These are phyloP conservation scores for Mormyrops boulengeri DNA, from an alignment of 2,797 vertebrate genomes.

Conservation along the genomic window DNA sequence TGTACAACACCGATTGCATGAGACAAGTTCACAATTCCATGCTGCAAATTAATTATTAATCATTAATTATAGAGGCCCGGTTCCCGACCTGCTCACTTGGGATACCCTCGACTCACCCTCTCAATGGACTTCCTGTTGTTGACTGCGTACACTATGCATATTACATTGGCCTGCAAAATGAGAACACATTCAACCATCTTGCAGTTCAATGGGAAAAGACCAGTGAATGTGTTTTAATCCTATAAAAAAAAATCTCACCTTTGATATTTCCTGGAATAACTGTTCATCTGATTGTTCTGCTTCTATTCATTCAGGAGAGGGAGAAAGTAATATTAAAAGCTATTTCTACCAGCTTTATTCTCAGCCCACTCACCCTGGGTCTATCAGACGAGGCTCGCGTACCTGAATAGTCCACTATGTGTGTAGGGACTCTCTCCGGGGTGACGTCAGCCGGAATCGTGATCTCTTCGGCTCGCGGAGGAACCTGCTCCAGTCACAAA, in stretches of 20 bases:
- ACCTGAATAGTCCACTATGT: conserved; percentile 98
- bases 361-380: neutral
- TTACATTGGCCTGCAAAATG: conserved; percentile 64
- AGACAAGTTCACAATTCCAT: neutral
- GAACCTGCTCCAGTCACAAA: conserved; percentile 66
- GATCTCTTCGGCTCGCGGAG: conserved; percentile 90
- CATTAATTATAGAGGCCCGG: neutral
- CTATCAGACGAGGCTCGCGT: conserved; percentile 17
- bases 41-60: neutral
- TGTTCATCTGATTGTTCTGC: conserved; percentile 92
- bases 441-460: conserved; percentile 97
- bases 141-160: conserved; percentile 72
- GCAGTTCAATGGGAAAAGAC: neutral
- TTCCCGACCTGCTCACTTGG: neutral
- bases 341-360: neutral
- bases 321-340: neutral
- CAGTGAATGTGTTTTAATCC: neutral
- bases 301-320: conserved; percentile 58
- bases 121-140: conserved; percentile 76
- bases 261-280: conserved; percentile 90
- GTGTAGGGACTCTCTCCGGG: conserved; percentile 92
- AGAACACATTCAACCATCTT: conserved; percentile 9
- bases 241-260: conserved; percentile 60
- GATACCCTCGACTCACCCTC: conserved; percentile 51
- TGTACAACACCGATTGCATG: too few relatives aligned